These are phyloP conservation scores for Hippocampus comes DNA, from an alignment of 2,113 vertebrate genomes.

Conservation along the genomic window DNA sequence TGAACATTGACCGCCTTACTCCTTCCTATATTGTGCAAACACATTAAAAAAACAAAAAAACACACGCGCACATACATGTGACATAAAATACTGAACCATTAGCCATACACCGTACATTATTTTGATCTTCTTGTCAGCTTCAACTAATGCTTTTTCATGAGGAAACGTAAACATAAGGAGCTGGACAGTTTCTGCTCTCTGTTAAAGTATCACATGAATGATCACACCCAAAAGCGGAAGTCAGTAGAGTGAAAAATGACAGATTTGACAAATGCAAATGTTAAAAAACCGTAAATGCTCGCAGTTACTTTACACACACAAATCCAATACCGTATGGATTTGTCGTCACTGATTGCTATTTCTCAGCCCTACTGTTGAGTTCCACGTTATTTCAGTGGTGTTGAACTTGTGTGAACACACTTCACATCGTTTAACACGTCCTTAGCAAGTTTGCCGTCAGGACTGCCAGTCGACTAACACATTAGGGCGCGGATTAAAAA, in stretches of 20 bases:
- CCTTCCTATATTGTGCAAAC: background rate
- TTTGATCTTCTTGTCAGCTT: background rate
- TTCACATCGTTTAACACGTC: background rate
- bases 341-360: background rate
- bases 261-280: too few relatives aligned
- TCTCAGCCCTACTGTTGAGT: background rate
- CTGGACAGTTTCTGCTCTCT: background rate
- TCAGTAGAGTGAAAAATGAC: background rate
- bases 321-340: background rate
- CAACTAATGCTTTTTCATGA: background rate
- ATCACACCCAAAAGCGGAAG: background rate
- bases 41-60: background rate
- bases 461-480: background rate
- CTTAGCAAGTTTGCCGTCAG: background rate
- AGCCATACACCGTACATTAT: background rate
- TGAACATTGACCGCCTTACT: constrained; percentile 60
- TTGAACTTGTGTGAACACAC: background rate
- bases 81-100: constrained; percentile 1
- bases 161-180: background rate
- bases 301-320: background rate
- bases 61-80: background rate
- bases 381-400: background rate
- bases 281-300: too few relatives aligned
- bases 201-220: background rate
- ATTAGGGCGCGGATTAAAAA: background rate